A percentile compares a stretch with the other conserved stretches of the same genome.
Conservation (phyloP, 2,797 vertebrate genomes). For the Bryconaethiops microstoma region DNA sequence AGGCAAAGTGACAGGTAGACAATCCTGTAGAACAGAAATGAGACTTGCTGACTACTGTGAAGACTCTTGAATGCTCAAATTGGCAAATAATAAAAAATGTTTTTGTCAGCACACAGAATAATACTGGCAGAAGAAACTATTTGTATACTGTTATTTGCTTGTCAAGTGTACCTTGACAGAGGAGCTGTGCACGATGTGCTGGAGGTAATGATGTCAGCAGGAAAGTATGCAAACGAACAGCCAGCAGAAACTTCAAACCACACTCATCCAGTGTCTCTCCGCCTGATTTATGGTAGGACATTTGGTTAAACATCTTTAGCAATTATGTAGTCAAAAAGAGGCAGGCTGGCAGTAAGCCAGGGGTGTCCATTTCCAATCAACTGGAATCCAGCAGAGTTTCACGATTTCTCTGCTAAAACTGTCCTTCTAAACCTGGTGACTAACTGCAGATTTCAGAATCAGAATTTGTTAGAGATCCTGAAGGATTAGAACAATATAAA, state of each 20-base stretch:
- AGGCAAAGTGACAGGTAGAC: constrained; percentile 94
- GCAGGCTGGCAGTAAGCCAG: not conserved
- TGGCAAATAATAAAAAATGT: not conserved
- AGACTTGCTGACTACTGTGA: not conserved
- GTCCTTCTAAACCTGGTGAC: no score
- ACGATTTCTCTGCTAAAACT: not conserved
- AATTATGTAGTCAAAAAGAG: not conserved
- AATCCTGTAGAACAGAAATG: constrained; percentile 76
- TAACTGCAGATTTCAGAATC: no score
- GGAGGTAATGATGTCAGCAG: constrained; percentile 92
- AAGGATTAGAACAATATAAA: no score
- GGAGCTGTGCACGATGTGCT: constrained; percentile 87
- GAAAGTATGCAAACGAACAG: constrained; percentile 94
- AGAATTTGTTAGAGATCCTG: no score
- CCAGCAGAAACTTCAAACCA: constrained; percentile 93
- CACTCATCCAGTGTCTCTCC: constrained; percentile 97
- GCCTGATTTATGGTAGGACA: constrained; percentile 71
- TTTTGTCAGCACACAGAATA: not conserved
- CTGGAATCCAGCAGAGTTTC: not conserved
- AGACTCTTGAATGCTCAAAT: not conserved
- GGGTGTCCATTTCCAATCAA: not conserved
- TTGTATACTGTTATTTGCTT: not conserved
- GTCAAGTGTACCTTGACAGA: constrained; percentile 85
- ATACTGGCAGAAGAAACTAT: not conserved
- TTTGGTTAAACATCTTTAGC: not conserved